Percentiles rank a stretch among this genome's conserved stretches.
phyloP scores from a whole-genome alignment of 2,888 invertebrate species.

The Phrixothrix hirtus region DNA sequence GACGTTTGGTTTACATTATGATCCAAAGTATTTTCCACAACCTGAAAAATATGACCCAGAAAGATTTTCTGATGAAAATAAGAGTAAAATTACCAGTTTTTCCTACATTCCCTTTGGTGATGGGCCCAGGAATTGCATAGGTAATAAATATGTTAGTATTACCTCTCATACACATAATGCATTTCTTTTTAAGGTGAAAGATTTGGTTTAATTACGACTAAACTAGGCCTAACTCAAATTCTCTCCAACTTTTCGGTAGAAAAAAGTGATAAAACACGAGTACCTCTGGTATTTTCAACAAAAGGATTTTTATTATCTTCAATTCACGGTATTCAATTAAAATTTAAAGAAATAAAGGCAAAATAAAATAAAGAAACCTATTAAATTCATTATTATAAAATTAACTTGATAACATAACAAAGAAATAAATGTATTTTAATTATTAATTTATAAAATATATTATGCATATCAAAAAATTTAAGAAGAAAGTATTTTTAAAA shows the following conservation, averaged over 20 bases:
- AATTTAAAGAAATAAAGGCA: slow-evolving; percentile 9
- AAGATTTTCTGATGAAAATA: slow-evolving; percentile 45
- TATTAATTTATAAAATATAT: no score
- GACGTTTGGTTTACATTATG: slow-evolving; percentile 47
- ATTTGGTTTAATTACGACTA: slow-evolving; percentile 32
- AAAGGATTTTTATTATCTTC: slow-evolving; percentile 22
- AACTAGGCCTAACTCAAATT: slow-evolving; percentile 29
- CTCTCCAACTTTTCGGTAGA: slow-evolving; percentile 27
- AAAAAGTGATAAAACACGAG: slow-evolving; percentile 16
- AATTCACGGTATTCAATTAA: slow-evolving; percentile 17
- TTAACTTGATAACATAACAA: not conserved
- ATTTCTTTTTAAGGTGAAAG: slow-evolving; percentile 27
- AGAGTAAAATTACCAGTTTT: not conserved
- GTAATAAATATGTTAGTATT: slow-evolving; percentile 3
- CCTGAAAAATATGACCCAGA: slow-evolving; percentile 53
- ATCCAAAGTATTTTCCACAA: slow-evolving; percentile 49
- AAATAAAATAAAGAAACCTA: not conserved
- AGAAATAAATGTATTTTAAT: no score
- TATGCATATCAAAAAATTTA: no score
- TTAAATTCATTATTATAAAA: no score
- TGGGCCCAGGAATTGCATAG: slow-evolving; percentile 23
- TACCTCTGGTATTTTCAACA: slow-evolving; percentile 15
- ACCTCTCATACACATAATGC: not conserved
- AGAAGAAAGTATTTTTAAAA: no score
- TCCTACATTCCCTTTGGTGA: slow-evolving; percentile 19